phyloP scores from a whole-genome alignment of 2,888 invertebrate genomes.

The Amaurobius ferox region DNA sequence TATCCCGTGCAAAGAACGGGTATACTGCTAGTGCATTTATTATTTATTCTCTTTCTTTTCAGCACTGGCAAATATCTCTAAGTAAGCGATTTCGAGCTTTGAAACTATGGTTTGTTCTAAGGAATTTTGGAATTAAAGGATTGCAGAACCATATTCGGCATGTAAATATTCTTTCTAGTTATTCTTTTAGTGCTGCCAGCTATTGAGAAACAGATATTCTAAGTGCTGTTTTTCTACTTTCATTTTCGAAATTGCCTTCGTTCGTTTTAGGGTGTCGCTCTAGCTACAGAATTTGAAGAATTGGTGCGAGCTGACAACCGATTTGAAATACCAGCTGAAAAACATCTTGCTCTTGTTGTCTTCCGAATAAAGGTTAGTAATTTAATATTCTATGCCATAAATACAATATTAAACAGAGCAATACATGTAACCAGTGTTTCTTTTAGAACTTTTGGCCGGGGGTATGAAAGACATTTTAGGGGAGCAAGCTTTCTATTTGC shows the following conservation, averaged over 20 bases:
- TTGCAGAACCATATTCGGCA: slow-evolving; percentile 94
- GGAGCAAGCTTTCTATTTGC: too few relatives aligned
- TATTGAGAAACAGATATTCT: background rate
- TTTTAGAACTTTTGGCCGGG: too few relatives aligned
- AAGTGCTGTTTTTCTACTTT: background rate
- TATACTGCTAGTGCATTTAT: too few relatives aligned
- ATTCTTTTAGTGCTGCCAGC: slow-evolving; percentile 3
- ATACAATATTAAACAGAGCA: too few relatives aligned
- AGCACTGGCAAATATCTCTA: slow-evolving; percentile 98
- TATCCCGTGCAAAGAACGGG: too few relatives aligned
- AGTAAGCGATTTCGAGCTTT: slow-evolving; percentile 94
- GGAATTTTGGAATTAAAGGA: slow-evolving; percentile 93
- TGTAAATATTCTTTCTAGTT: slow-evolving; percentile 79
- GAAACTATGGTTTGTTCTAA: slow-evolving; percentile 97
- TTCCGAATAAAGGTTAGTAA: slow-evolving; percentile 81
- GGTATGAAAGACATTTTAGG: too few relatives aligned
- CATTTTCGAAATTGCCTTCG: too few relatives aligned
- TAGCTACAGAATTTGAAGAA: slow-evolving; percentile 94
- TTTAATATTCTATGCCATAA: background rate
- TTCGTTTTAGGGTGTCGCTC: slow-evolving; percentile 85
- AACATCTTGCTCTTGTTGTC: slow-evolving; percentile 92
- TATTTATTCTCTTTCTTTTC: too few relatives aligned
- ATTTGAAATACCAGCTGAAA: slow-evolving; percentile 92
- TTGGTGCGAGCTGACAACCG: slow-evolving; percentile 88
- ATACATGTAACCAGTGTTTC: too few relatives aligned